Evolutionary conservation across 1,140 invertebrate species (phyloP), one percentile per base, ranked within the genome.

Genomic region (Cotesia glomerata): DNA sequence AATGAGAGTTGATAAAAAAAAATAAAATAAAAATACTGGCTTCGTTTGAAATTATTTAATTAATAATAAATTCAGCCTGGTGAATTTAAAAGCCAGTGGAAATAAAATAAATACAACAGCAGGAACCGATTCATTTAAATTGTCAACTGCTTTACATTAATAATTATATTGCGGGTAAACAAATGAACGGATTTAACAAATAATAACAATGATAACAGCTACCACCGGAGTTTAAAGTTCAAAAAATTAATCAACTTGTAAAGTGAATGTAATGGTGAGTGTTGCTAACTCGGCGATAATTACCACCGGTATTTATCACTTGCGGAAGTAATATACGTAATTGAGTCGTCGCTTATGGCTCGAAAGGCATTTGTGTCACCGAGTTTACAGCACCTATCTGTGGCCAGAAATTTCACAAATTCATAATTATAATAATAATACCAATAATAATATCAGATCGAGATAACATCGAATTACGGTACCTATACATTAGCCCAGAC

Each of bases 361-460:
- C 35, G 64, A 32, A 35, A 9, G 18, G 64, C 64, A 72, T 72
- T 72, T 72, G 64, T 72, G 64, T 72, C 71, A 72, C 14, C 64
- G 64, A 72, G 71, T 72, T 72, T 67, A 67, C 26, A 39, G 39
- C 52, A 68, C 32, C 13, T 58, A 34, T 68, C 58, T 68, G 34
- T n/a, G 52, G 66, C 11, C 54, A 68, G 35, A 36, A 54, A 36
- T 45, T 35, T 11, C 26, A 54, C 64, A 73, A 76, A 74, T 80
- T 80, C 78, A 81, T 81, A 80, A 68, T 74, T 72, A 74, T 26
- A 74, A 77, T 80, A 79, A 80, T 14, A 67, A 73, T 80, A 75
- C 71, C 59, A 78, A 62, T 62, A 11, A 36, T 9, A 62, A 35
- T 36, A 36, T 5, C 13, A 16, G 18, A 16, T 18, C 56, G 2